A percentile compares a stretch with the other conserved stretches of the same genome.
These are phyloP conservation scores for Melieria picta DNA, from an alignment of 2,888 invertebrate species.

Conservation along the genomic window DNA sequence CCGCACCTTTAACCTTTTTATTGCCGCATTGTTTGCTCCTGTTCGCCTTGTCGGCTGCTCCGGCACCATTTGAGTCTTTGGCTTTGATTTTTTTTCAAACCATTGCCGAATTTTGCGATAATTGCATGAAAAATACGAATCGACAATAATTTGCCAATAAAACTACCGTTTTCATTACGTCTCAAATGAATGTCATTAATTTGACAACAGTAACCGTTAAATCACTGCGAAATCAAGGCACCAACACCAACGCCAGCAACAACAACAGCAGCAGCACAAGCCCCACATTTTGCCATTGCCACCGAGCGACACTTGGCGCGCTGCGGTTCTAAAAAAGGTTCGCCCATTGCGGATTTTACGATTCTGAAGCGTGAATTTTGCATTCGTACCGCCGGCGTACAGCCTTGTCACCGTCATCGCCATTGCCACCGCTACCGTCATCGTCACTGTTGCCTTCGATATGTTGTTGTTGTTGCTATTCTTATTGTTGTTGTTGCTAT, in stretches of 20 bases:
- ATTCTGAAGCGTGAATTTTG: not conserved
- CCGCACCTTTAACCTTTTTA: slow-evolving; percentile 39
- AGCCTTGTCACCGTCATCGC: not conserved
- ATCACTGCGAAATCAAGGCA: slow-evolving; percentile 30
- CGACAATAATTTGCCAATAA: slow-evolving; percentile 36
- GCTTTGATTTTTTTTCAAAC: too few species aligned
- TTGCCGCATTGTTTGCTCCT: slow-evolving; percentile 1
- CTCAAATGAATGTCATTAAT: slow-evolving; percentile 61
- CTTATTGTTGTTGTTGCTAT: not conserved
- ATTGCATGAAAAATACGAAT: slow-evolving; percentile 1
- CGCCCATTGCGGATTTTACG: too few species aligned
- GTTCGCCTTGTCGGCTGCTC: too few species aligned
- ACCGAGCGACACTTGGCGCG: not conserved
- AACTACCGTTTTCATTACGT: slow-evolving; percentile 36
- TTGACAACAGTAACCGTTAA: slow-evolving; percentile 48
- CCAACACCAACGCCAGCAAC: not conserved
- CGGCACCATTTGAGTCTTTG: too few species aligned
- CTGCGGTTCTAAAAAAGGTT: not conserved
- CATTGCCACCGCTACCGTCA: too few species aligned
- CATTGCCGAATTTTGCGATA: too few species aligned
- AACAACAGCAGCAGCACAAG: not conserved
- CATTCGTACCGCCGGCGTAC: not conserved
- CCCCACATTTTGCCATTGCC: not conserved
- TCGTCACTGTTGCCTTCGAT: slow-evolving; percentile 16
- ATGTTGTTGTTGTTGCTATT: slow-evolving; percentile 48